These are phyloP conservation scores for Drosophila albomicans DNA, from an alignment of 1,140 invertebrate species.

Conservation along the genomic window DNA sequence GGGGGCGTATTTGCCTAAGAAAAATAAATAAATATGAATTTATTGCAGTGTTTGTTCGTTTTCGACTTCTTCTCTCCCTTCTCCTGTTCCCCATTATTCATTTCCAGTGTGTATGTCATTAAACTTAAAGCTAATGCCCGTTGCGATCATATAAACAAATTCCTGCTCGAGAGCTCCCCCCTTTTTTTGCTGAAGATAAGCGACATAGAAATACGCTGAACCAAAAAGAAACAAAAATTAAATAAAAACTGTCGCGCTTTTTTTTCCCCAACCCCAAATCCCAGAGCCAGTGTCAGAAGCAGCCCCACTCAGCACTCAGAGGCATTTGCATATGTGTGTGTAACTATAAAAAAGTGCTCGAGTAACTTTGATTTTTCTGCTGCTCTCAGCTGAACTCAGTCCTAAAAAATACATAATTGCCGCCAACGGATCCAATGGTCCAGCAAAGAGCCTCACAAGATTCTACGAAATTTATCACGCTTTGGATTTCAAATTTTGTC, in stretches of 20 bases:
- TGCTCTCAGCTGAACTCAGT: conserved; percentile 39
- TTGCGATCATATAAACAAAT: conserved; percentile 74
- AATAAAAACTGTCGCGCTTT: conserved; percentile 40
- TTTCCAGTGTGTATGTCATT: conserved; percentile 53
- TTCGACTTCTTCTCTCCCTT: conserved; percentile 27
- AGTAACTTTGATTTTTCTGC: conserved; percentile 60
- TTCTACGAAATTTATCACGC: conserved; percentile 80
- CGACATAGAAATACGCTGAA: conserved; percentile 57
- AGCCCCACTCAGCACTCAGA: conserved; percentile 14
- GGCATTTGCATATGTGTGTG: conserved; percentile 3
- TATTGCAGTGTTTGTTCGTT: conserved; percentile 73
- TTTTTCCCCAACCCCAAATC: conserved; percentile 13
- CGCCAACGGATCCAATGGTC: conserved; percentile 16
- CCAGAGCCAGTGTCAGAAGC: conserved; percentile 16
- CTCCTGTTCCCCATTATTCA: not conserved
- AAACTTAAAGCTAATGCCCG: conserved; percentile 67
- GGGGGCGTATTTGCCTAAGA: conserved; percentile 81
- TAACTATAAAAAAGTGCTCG: conserved; percentile 39
- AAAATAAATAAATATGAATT: conserved; percentile 84
- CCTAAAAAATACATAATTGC: conserved; percentile 13
- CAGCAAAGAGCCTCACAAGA: conserved; percentile 27
- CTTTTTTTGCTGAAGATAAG: conserved; percentile 61
- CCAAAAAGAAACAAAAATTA: conserved; percentile 28
- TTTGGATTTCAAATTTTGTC: conserved; percentile 80
- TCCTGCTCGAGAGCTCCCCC: conserved; percentile 40